phyloP scores from a whole-genome alignment of 2,113 vertebrate genomes.

The Ursus arctos region DNA sequence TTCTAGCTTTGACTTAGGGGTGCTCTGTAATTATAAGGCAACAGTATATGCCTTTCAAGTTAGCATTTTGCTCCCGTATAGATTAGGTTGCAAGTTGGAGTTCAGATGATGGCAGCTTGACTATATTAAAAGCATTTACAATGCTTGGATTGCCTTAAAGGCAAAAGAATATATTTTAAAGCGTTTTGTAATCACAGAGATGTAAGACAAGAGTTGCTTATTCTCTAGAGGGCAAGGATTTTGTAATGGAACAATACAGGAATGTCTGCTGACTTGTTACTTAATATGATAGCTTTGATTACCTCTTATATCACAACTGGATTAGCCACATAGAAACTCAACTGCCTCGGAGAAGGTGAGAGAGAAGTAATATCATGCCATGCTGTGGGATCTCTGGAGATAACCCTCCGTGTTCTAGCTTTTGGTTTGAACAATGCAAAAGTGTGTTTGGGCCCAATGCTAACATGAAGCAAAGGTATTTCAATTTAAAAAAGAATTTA shows the following conservation, averaged over 20 bases:
- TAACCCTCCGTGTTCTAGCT: background rate
- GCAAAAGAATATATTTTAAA: conserved; percentile 33
- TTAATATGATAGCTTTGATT: background rate
- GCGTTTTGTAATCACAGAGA: conserved; percentile 13
- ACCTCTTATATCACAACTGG: background rate
- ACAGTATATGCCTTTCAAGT: background rate
- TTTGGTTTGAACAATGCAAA: background rate
- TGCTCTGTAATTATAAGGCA: background rate
- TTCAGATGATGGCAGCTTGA: background rate
- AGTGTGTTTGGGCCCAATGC: background rate
- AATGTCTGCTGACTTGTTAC: background rate
- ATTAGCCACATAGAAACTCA: background rate
- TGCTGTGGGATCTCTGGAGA: background rate
- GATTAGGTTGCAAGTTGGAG: background rate
- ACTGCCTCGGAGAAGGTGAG: background rate
- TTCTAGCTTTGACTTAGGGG: background rate
- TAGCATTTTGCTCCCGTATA: background rate
- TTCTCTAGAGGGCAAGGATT: background rate
- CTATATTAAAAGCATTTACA: conserved; percentile 7
- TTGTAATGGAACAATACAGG: background rate
- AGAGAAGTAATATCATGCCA: background rate
- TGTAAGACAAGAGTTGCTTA: background rate
- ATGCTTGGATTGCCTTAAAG: background rate
- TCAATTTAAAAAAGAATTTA: background rate
- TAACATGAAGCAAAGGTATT: background rate